Evolutionary conservation across 2,113 vertebrate genomes (phyloP).

Genomic region (Amphiprion percula): DNA sequence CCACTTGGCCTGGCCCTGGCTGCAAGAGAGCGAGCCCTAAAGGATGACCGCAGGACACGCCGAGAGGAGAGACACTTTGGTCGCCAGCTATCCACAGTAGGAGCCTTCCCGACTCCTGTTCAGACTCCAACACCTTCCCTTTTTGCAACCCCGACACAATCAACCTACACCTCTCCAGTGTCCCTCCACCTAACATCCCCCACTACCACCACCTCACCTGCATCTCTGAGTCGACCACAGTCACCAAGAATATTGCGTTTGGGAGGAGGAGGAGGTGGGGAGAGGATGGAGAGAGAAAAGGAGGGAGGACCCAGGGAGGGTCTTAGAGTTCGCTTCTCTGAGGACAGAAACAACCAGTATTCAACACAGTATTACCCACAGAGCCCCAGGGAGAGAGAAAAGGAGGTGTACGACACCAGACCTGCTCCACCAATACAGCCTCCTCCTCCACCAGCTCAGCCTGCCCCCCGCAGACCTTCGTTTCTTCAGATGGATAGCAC

Average conservation of each 20-base stretch:
- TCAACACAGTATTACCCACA: slow-evolving; percentile 74
- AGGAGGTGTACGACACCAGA: slow-evolving; percentile 77
- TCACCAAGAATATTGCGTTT: slow-evolving; percentile 82
- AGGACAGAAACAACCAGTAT: slow-evolving; percentile 80
- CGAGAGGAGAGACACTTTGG: slow-evolving; percentile 86
- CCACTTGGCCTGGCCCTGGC: slow-evolving; percentile 91
- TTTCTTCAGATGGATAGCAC: slow-evolving; percentile 82
- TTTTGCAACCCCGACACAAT: slow-evolving; percentile 76
- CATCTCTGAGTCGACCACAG: slow-evolving; percentile 82
- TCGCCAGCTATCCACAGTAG: slow-evolving; percentile 79
- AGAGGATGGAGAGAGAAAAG: slow-evolving; percentile 74
- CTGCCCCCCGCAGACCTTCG: slow-evolving; percentile 80
- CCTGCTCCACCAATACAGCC: slow-evolving; percentile 66
- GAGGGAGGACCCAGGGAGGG: slow-evolving; percentile 79
- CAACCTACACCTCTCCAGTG: slow-evolving; percentile 80
- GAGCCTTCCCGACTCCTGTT: slow-evolving; percentile 80
- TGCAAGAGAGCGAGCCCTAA: slow-evolving; percentile 90
- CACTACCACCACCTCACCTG: slow-evolving; percentile 74
- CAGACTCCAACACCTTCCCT: slow-evolving; percentile 74
- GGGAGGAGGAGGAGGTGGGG: slow-evolving; percentile 76
- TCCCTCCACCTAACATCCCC: slow-evolving; percentile 75
- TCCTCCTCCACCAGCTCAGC: slow-evolving; percentile 75
- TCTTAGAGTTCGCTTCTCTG: slow-evolving; percentile 86
- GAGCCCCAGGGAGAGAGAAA: slow-evolving; percentile 67
- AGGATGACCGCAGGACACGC: slow-evolving; percentile 87